These are phyloP conservation scores for Cyprinella venusta DNA, from an alignment of 2,797 vertebrate species.

Conservation along the genomic window DNA sequence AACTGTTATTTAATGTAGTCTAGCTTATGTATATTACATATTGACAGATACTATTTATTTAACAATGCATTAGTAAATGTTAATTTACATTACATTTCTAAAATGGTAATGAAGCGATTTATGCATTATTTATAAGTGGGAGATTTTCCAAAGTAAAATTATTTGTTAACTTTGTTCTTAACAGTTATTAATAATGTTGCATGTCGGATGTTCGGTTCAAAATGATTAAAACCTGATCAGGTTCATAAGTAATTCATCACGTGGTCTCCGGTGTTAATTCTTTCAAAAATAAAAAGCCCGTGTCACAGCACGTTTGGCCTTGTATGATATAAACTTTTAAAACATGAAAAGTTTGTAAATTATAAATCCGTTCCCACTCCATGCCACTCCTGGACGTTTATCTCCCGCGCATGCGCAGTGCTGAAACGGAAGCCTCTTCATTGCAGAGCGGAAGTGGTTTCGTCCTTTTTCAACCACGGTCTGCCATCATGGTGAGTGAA, in stretches of 20 bases:
- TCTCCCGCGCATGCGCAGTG: constrained; percentile 65
- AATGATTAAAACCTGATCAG: too few species aligned
- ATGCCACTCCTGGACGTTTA: background rate
- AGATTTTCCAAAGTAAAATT: background rate
- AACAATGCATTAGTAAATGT: background rate
- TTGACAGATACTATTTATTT: background rate
- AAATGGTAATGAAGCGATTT: background rate
- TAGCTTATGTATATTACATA: background rate
- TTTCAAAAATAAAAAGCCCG: background rate
- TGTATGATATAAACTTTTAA: background rate
- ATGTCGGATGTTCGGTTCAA: too few species aligned
- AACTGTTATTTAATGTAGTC: background rate
- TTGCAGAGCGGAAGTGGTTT: constrained; percentile 40
- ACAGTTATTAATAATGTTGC: too few species aligned
- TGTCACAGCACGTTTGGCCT: too few species aligned
- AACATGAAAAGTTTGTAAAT: background rate
- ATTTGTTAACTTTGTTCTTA: background rate
- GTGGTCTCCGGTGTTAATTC: background rate
- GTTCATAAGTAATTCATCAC: background rate
- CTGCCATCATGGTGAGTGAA: constrained; percentile 86
- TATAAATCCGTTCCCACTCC: too few species aligned
- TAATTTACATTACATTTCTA: too few species aligned
- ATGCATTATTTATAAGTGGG: too few species aligned
- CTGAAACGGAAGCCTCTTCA: constrained; percentile 62
- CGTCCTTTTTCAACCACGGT: constrained; percentile 76